A percentile compares a stretch with the other conserved stretches of the same genome.
These are phyloP conservation scores for Cepphus grylle DNA, from an alignment of 2,113 vertebrate genomes.

Conservation along the genomic window DNA sequence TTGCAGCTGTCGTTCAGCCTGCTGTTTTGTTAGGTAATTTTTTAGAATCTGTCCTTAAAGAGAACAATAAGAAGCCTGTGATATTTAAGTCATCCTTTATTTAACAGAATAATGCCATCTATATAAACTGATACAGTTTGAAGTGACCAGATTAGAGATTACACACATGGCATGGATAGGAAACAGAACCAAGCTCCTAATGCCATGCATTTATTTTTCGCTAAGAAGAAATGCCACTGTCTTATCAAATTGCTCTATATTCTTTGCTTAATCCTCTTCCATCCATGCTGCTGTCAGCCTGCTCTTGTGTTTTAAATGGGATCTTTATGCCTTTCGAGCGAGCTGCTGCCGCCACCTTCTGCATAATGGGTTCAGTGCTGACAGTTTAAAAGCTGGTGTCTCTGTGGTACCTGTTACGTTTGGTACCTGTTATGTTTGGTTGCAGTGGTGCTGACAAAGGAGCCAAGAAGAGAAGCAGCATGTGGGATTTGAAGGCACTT, in stretches of 20 bases:
- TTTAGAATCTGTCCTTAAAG: background rate
- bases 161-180: background rate
- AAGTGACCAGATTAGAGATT: background rate
- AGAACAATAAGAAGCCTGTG: background rate
- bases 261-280: background rate
- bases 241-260: background rate
- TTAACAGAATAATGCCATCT: background rate
- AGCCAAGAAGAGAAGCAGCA: background rate
- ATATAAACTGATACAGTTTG: background rate
- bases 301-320: background rate
- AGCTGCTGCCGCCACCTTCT: background rate
- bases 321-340: background rate
- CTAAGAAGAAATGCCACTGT: background rate
- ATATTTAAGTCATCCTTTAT: background rate
- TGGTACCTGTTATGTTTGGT: too few species aligned
- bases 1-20: background rate
- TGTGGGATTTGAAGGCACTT: background rate
- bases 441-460: background rate
- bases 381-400: background rate
- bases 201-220: background rate
- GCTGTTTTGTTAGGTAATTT: background rate
- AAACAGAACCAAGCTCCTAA: background rate
- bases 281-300: background rate
- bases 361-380: background rate
- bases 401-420: background rate